Evolutionary conservation across 1,140 invertebrate genomes (phyloP).

Genomic region (Macrocentrus cingulum): DNA sequence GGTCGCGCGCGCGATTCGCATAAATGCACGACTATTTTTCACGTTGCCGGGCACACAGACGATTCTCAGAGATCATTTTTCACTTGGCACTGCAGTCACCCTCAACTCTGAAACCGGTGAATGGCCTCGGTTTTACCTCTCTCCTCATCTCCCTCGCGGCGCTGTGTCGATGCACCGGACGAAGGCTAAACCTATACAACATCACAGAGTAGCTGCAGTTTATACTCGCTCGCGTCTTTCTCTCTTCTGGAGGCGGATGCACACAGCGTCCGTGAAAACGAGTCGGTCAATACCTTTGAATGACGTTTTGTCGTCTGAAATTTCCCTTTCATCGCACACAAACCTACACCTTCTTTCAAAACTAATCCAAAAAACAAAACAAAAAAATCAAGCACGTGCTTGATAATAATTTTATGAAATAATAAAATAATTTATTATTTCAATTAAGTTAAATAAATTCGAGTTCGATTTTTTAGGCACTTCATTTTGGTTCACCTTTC

Average conservation of each 20-base stretch:
- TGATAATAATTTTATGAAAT: no score
- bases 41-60: conserved; percentile 7
- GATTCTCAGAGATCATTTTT: conserved; percentile 27
- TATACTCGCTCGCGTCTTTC: background rate
- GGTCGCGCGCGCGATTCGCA: background rate
- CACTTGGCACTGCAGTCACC: conserved; percentile 22
- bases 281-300: conserved; percentile 5
- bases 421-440: no score
- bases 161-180: conserved; percentile 13
- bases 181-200: conserved; percentile 11
- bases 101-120: conserved; percentile 16
- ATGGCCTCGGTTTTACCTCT: conserved; percentile 20
- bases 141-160: background rate
- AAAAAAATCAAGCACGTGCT: no score
- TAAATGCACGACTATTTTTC: conserved; percentile 20
- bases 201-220: background rate
- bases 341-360: no score
- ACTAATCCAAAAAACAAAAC: no score
- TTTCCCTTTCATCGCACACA: no score
- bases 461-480: no score
- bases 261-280: conserved; percentile 1
- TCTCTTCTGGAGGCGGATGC: background rate
- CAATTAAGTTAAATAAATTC: no score
- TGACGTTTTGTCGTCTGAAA: no score
- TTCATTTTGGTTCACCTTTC: no score